These are phyloP conservation scores for Anodontia alba DNA, from an alignment of 2,888 invertebrate genomes.

Conservation along the genomic window DNA sequence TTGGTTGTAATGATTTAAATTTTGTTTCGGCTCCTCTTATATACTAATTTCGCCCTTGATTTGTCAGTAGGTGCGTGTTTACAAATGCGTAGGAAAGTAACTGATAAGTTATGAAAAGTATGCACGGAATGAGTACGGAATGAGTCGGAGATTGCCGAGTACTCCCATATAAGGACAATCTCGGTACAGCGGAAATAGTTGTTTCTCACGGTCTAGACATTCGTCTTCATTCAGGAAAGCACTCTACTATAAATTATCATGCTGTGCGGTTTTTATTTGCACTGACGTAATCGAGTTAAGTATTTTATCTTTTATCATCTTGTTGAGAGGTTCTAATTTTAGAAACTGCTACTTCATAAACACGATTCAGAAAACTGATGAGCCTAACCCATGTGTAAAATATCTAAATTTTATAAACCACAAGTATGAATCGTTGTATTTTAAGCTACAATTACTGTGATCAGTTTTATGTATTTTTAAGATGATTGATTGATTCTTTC, in stretches of 20 bases:
- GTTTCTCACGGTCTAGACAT: constrained; percentile 3
- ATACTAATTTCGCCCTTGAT: background rate
- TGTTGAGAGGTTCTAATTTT: background rate
- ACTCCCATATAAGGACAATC: constrained; percentile 34
- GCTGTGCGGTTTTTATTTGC: background rate
- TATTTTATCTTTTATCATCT: constrained; percentile 7
- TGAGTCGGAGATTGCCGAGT: constrained; percentile 40
- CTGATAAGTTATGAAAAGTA: constrained; percentile 12
- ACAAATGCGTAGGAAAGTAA: background rate
- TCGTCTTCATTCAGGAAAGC: background rate
- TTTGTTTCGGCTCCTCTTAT: background rate
- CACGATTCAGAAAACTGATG: background rate
- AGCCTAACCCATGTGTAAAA: background rate
- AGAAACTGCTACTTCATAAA: background rate
- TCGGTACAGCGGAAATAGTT: background rate
- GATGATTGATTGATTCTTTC: too few species aligned
- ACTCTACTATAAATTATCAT: background rate
- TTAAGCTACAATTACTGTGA: too few species aligned
- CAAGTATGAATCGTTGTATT: background rate
- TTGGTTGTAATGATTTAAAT: background rate
- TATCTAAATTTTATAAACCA: background rate
- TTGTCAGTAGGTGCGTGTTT: constrained; percentile 5
- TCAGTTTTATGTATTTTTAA: too few species aligned
- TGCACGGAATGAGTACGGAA: constrained; percentile 15
- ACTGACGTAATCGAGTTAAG: background rate